A percentile compares a stretch with the other conserved stretches of the same genome.
Conservation (phyloP, 1,140 invertebrate species). For the Heliconius himera region DNA sequence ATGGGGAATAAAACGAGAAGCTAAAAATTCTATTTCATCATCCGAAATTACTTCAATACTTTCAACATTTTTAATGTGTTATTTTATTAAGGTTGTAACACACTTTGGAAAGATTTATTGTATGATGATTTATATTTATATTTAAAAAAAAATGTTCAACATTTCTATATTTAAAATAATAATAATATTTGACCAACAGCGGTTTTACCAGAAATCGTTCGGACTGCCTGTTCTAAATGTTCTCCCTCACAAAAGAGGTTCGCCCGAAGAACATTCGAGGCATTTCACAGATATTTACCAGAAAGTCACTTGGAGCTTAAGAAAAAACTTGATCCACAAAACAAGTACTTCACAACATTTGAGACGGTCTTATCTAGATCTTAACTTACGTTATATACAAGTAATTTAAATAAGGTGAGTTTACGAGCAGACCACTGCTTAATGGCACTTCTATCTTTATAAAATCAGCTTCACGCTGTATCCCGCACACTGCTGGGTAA, state of each 20-base stretch:
- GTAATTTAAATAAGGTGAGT: conserved; percentile 3
- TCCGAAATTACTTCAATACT: no score
- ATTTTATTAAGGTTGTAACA: no score
- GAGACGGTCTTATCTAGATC: conserved; percentile 46
- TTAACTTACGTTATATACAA: conserved; percentile 28
- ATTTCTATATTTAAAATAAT: background rate
- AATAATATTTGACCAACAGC: conserved; percentile 34
- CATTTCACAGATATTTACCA: conserved; percentile 52
- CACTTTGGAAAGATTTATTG: no score
- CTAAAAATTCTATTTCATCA: no score
- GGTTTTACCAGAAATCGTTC: conserved; percentile 57
- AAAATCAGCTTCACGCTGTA: no score
- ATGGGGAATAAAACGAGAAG: no score
- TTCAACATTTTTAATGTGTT: no score
- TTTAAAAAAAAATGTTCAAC: no score
- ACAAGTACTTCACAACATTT: conserved; percentile 55
- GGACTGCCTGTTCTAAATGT: conserved; percentile 56
- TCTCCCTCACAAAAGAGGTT: conserved; percentile 54
- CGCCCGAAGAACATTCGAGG: conserved; percentile 53
- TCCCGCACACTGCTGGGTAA: no score
- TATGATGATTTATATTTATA: no score
- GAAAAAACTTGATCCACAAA: conserved; percentile 55
- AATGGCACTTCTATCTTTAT: background rate
- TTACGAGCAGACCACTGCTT: background rate
- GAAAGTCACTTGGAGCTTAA: conserved; percentile 46